These are phyloP conservation scores for Cephus cinctus DNA, from an alignment of 1,140 invertebrate genomes.

Conservation along the genomic window DNA sequence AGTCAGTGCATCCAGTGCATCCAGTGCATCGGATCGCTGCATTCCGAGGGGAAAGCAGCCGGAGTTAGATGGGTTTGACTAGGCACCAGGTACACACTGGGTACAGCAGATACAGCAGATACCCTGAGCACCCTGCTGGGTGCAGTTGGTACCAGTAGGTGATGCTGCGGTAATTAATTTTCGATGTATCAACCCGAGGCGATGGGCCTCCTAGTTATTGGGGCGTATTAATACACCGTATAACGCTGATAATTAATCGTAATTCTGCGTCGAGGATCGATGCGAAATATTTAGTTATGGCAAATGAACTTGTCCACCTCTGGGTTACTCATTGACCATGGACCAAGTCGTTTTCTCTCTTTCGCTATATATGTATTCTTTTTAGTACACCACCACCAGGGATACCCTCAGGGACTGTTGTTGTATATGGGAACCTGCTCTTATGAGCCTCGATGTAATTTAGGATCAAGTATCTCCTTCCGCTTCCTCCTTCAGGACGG, in stretches of 20 bases:
- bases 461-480: no score
- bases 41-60: no score
- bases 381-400: background rate
- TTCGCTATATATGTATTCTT: background rate
- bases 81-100: conserved; percentile 26
- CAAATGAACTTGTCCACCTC: no score
- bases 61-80: conserved; percentile 35
- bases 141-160: no score
- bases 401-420: background rate
- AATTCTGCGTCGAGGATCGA: conserved; percentile 9
- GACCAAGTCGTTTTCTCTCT: background rate
- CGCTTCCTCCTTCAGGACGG: no score
- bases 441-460: no score
- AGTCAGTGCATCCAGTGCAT: no score
- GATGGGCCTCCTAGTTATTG: conserved; percentile 31
- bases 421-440: no score
- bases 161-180: conserved; percentile 41
- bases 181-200: conserved; percentile 32
- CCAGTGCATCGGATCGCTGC: no score
- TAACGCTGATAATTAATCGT: conserved; percentile 35
- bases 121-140: no score
- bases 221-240: conserved; percentile 28
- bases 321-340: background rate
- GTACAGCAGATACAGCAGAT: no score
- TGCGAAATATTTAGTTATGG: background rate